Evolutionary conservation across 1,140 invertebrate genomes (phyloP).

Genomic region (Drosophila teissieri): DNA sequence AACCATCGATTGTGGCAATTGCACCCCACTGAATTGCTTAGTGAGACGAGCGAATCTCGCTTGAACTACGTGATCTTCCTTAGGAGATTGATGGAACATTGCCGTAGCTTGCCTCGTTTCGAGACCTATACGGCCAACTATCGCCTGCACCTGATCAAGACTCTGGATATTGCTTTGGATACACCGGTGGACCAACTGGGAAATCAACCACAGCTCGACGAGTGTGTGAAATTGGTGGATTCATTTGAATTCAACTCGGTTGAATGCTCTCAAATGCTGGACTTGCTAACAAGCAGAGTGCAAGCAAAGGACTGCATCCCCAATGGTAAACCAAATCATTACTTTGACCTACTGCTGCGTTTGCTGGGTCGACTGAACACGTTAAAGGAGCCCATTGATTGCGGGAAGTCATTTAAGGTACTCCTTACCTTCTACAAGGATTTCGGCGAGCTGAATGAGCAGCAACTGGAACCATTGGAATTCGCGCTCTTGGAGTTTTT

Average conservation of each 20-base stretch:
- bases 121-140: constrained; percentile 56
- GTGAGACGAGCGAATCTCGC: constrained; percentile 38
- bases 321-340: constrained; percentile 42
- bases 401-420: constrained; percentile 39
- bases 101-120: constrained; percentile 51
- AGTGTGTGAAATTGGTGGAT: constrained; percentile 61
- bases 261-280: constrained; percentile 68
- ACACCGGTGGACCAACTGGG: constrained; percentile 20
- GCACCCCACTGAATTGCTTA: constrained; percentile 59
- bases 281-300: constrained; percentile 46
- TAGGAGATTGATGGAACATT: constrained; percentile 52
- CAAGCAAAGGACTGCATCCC: constrained; percentile 57
- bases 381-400: constrained; percentile 58
- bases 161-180: constrained; percentile 61
- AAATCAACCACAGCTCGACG: constrained; percentile 47
- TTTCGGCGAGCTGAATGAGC: constrained; percentile 54
- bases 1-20: constrained; percentile 57
- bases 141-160: constrained; percentile 67
- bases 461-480: constrained; percentile 86
- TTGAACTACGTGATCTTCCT: constrained; percentile 69
- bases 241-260: constrained; percentile 56
- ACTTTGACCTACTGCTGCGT: constrained; percentile 60
- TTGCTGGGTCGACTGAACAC: constrained; percentile 56
- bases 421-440: constrained; percentile 51
- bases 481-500: constrained; percentile 86